Base-by-base conservation (phyloP, 2,888 invertebrate genomes). In the Saturnia pavonia region DNA sequence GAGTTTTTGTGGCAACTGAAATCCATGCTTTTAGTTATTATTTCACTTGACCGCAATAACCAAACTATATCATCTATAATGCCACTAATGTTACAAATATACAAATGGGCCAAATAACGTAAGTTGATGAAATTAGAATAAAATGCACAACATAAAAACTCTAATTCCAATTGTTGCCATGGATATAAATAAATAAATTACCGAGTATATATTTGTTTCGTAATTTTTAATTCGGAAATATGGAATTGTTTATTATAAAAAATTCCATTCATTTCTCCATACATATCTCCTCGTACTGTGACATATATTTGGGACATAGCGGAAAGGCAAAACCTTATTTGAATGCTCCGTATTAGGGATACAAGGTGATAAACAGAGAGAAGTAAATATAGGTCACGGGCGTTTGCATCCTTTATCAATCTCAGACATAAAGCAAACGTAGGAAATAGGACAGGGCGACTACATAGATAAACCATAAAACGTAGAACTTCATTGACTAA, bases 401-500 rank as follows among this genome's bases (percentile, higher is more conserved):
- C 27, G 27, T 14, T 14, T 27, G 57, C 57, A 27, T 11, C 25
- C 12, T 57, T 27, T 25, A 25, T 27, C 57, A 57, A 11, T 27
- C 11, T 12, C 14, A 60, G 25, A 60, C 57, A 25, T 60, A 14
- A 27, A 60, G 14, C 14, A 14, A 40, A 19, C 19, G 40, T 65
- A 65, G 40, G 40, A 40, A 65, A 65, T 65, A 65, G 40, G 40
- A 65, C 7, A 40, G 22, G n/a, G 54, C 22, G 8, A 3, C 54
- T 14, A 19, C 2, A 63, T 60, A 60, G 57, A 60, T 60, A 60
- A 2, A 19, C 65, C 65, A 65, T 65, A 40, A 40, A 65, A 40
- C 7, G 27, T 60, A 65, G 34, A 34, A 40, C 12, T 71, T 65
- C 69, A 69, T 72, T 72, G 67, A 69, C 67, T 25, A 67, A 72